Base-by-base conservation (phyloP, 64 coral and sea anemone species). In the Porites australiensis region DNA sequence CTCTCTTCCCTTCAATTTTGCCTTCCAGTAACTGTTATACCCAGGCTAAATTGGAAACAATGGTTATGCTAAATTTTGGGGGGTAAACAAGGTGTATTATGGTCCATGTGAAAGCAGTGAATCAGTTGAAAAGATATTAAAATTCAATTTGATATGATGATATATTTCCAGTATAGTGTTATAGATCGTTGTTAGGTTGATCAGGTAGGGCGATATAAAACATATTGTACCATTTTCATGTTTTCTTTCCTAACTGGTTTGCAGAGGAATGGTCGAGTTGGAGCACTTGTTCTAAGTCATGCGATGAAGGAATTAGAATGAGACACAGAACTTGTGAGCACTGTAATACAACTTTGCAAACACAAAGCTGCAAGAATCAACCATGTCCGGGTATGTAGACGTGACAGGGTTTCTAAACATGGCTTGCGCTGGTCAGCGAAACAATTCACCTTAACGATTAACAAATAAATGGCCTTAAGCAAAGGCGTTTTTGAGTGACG, bases 251-350 rank as follows among this genome's bases (percentile, higher is more conserved):
- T 37, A 37, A 37, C 27, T 37, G 27, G 27, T 37, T 67, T 63
- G 20, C 11, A 92, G 82, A 18, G 15, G 72, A 87, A 57, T 93
- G 90, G 90, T 54, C 71, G 7, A 2, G 87, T 4, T 93, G 91
- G 91, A 93, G 73, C 53, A 59, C 50, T n/a, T 93, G 91, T 77
- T 93, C 91, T 21, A 23, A n/a, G 8, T 51, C 58, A 75, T 93
- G 91, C 58, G 74, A 64, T 11, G 63, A 44, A 77, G 91, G 91
- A 71, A 55, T 52, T 45, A 82, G 85, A 60, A n/a, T 75, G 18
- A 93, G 91, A 76, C 77, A 79, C 43, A 75, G 91, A 75, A 87
- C 82, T 19, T 93, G 91, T 61, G 82, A 51, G 10, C 20, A 55
- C 1, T 93, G 91, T 50, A 65, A 84, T 62, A 68, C 18, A 68